These are phyloP conservation scores for Anser cygnoides DNA, from an alignment of 2,113 vertebrate species.

Conservation along the genomic window DNA sequence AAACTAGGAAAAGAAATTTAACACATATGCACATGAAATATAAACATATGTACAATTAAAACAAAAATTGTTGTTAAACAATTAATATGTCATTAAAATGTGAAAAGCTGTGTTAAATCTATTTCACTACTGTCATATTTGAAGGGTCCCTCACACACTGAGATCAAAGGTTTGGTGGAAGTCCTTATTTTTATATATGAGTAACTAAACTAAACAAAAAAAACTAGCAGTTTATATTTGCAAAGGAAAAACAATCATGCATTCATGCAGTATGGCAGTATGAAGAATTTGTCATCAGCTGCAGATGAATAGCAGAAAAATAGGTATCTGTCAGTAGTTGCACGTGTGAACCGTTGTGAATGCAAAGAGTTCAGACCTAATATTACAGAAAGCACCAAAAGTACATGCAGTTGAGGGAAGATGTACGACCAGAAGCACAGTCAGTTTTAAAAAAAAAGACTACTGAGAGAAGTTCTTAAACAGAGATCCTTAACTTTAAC, in stretches of 20 bases:
- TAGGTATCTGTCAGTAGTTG: neutral
- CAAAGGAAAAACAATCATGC: conserved; percentile 6
- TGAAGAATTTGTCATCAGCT: conserved; percentile 31
- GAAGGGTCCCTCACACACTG: neutral
- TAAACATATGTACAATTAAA: neutral
- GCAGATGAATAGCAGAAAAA: conserved; percentile 18
- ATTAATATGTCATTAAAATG: neutral
- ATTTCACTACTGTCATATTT: neutral
- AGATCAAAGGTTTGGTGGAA: neutral
- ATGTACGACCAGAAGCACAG: neutral
- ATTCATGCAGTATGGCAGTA: neutral
- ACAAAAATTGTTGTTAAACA: neutral
- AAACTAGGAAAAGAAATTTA: conserved; percentile 79
- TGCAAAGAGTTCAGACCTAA: neutral
- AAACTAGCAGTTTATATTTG: neutral
- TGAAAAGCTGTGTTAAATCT: neutral
- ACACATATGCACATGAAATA: neutral
- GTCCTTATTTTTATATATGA: neutral
- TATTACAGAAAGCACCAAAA: conserved; percentile 1
- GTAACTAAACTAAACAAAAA: neutral
- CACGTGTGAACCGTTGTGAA: neutral
- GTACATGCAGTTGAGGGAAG: neutral
- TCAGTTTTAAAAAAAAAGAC: neutral
- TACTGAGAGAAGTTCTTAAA: neutral
- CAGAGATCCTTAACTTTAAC: neutral